Evolutionary conservation across 2,113 vertebrate genomes (phyloP).

Genomic region (Thunnus thynnus): DNA sequence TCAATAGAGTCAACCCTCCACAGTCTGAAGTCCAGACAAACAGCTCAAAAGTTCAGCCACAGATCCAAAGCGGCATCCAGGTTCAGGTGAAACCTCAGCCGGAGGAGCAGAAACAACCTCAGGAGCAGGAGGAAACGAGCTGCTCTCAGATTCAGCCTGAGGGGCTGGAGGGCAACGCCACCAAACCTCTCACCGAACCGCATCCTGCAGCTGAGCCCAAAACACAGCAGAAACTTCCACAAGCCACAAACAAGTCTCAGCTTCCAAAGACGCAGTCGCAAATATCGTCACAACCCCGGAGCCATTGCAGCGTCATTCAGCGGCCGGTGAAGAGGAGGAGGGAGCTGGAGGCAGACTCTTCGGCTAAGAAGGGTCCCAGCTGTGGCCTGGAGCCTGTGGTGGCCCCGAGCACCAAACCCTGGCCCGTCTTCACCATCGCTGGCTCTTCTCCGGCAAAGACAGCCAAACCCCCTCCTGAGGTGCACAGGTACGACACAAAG

Average conservation of each 20-base stretch:
- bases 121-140: neutral
- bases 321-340: conserved; percentile 15
- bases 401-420: conserved; percentile 61
- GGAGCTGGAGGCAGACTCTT: neutral
- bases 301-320: neutral
- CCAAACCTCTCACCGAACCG: neutral
- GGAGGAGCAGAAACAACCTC: neutral
- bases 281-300: neutral
- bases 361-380: neutral
- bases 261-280: neutral
- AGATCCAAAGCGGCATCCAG: neutral
- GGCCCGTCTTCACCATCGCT: conserved; percentile 60
- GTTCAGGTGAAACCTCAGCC: neutral
- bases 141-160: neutral
- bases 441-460: neutral
- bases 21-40: conserved; percentile 14
- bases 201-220: neutral
- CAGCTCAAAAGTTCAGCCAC: neutral
- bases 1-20: neutral
- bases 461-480: neutral
- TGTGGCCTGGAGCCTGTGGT: conserved; percentile 49
- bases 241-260: neutral
- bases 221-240: neutral
- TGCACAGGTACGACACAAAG: conserved; percentile 20
- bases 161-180: no score